These are phyloP conservation scores for Drosophila phalerata DNA, from an alignment of 2,888 invertebrate genomes.

Conservation along the genomic window DNA sequence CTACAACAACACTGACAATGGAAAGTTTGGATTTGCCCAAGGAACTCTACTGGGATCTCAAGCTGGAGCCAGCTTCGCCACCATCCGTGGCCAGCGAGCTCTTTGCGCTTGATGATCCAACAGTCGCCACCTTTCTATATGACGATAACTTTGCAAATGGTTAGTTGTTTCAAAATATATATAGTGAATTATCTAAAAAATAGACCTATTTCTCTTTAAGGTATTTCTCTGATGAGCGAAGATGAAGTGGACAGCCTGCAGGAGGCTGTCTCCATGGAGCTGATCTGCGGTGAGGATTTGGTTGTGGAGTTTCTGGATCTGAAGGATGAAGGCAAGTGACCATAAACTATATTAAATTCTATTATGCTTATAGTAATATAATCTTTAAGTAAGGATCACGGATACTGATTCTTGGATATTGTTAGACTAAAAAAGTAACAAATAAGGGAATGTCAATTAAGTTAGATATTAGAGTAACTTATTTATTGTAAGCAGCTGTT, in stretches of 20 bases:
- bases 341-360: neutral
- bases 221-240: constrained; percentile 68
- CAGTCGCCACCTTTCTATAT: constrained; percentile 65
- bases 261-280: constrained; percentile 48
- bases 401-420: too few relatives aligned
- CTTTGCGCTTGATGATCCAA: constrained; percentile 78
- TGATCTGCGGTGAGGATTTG: constrained; percentile 77
- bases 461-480: neutral
- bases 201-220: constrained; percentile 43
- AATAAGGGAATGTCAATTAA: neutral
- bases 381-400: neutral
- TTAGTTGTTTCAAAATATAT: constrained; percentile 42
- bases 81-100: constrained; percentile 77
- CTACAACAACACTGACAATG: constrained; percentile 71
- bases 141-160: constrained; percentile 84
- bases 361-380: neutral
- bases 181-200: neutral
- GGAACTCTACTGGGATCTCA: constrained; percentile 84
- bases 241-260: constrained; percentile 29
- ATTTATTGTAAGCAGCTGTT: neutral
- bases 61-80: constrained; percentile 84
- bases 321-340: constrained; percentile 80
- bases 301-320: constrained; percentile 80
- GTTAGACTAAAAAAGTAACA: neutral
- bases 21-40: constrained; percentile 84